phyloP scores from a whole-genome alignment of 2,113 vertebrate genomes.

The Rhadina sibilatrix region DNA sequence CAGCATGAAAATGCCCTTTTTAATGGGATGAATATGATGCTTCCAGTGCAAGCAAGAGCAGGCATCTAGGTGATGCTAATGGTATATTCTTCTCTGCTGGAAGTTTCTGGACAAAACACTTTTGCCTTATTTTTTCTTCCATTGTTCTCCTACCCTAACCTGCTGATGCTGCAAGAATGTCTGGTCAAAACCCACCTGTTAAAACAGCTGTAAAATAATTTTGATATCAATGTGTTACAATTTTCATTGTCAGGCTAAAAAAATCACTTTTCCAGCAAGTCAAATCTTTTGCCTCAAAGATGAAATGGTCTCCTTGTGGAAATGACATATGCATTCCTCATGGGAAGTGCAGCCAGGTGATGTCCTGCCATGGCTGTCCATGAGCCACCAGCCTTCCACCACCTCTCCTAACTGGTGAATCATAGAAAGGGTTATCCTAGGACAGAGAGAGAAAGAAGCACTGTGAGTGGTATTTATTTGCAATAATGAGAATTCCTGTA shows the following conservation, averaged over 20 bases:
- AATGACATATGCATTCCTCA: neutral
- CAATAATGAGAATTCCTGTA: neutral
- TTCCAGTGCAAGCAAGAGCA: neutral
- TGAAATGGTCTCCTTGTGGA: neutral
- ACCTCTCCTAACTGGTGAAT: neutral
- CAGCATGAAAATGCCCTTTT: neutral
- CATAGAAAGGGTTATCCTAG: neutral
- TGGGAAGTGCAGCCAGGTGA: neutral
- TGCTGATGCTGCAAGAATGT: neutral
- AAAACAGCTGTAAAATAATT: neutral
- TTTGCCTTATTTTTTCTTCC: neutral
- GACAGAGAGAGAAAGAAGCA: neutral
- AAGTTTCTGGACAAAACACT: neutral
- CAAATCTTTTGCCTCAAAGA: neutral
- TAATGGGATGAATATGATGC: neutral
- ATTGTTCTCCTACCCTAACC: neutral
- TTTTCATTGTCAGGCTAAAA: neutral
- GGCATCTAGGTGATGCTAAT: neutral
- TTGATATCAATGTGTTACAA: neutral
- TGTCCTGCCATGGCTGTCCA: neutral
- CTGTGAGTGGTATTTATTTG: neutral
- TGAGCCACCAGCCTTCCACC: neutral
- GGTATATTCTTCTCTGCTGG: neutral
- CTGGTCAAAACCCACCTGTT: neutral
- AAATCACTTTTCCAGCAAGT: neutral